These are phyloP conservation scores for Percopsis transmontana DNA, from an alignment of 2,113 vertebrate genomes.

Conservation along the genomic window DNA sequence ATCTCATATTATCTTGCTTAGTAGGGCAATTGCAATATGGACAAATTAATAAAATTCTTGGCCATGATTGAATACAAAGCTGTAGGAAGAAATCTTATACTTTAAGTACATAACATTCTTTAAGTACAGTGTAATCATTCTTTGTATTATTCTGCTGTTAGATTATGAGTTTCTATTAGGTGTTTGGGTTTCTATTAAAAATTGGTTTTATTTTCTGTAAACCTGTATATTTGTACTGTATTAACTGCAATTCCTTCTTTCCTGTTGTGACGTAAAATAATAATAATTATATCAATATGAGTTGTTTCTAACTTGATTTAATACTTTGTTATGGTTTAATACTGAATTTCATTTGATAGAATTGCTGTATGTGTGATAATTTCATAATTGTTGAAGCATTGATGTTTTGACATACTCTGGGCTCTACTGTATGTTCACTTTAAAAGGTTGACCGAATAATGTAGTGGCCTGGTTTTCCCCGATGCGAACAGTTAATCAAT, in stretches of 20 bases:
- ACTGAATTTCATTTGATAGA: too few species aligned
- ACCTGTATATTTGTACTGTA: background rate
- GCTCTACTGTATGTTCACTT: constrained; percentile 54
- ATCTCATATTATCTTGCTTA: too few species aligned
- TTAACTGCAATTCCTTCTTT: background rate
- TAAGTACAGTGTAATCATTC: background rate
- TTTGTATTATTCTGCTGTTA: background rate
- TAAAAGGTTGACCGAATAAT: constrained; percentile 61
- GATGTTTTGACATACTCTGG: background rate
- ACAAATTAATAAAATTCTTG: too few species aligned
- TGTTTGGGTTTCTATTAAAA: background rate
- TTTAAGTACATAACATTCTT: background rate
- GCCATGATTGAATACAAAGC: too few species aligned
- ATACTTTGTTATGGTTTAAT: too few species aligned
- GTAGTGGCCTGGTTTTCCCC: constrained; percentile 48
- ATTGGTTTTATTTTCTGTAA: background rate
- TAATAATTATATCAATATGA: too few species aligned
- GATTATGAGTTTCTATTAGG: background rate
- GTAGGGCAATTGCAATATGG: too few species aligned
- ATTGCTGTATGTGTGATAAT: too few species aligned
- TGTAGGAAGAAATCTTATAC: background rate
- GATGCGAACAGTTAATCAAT: constrained; percentile 64
- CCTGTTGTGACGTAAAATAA: background rate
- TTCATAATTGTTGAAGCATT: background rate
- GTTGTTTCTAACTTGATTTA: too few species aligned